Percentiles rank a stretch among this genome's conserved stretches.
Evolutionary conservation across 2,888 invertebrate species (phyloP).

Genomic region (Andrena flavipes): DNA sequence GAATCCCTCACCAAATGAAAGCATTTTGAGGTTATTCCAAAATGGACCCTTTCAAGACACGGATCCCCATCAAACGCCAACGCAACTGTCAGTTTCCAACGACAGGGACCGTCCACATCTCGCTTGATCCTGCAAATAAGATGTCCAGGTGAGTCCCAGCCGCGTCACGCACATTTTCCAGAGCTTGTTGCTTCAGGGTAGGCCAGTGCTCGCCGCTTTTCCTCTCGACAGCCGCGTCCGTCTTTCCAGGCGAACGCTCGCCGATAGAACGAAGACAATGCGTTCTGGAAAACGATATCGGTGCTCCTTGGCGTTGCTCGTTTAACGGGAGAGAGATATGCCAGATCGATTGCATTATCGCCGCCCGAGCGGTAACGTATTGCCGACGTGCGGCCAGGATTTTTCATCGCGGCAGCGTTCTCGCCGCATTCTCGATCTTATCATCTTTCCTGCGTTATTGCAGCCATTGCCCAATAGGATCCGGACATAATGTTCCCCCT

Average conservation of each 20-base stretch:
- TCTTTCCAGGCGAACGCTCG: slow-evolving; percentile 1
- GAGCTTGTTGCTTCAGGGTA: neutral
- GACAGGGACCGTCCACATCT: neutral
- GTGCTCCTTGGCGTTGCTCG: slow-evolving; percentile 51
- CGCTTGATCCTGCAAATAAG: neutral
- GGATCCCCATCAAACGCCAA: neutral
- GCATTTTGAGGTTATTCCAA: neutral
- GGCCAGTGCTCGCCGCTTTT: neutral
- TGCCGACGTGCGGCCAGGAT: slow-evolving; percentile 44
- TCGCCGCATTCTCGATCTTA: slow-evolving; percentile 54
- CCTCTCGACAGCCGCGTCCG: slow-evolving; percentile 19
- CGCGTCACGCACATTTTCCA: slow-evolving; percentile 11
- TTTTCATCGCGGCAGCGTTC: slow-evolving; percentile 37
- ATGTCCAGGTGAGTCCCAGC: neutral
- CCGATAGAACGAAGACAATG: slow-evolving; percentile 47
- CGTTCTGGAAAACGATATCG: slow-evolving; percentile 44
- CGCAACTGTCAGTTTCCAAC: neutral
- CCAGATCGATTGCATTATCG: slow-evolving; percentile 69
- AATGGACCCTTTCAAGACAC: neutral
- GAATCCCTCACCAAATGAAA: neutral
- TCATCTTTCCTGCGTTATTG: slow-evolving; percentile 46
- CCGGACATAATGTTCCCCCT: slow-evolving; percentile 15
- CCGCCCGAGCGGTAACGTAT: slow-evolving; percentile 58
- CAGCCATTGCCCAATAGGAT: slow-evolving; percentile 20
- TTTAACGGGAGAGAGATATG: slow-evolving; percentile 65